Conservation (phyloP, 2,113 vertebrate species). For the Cranoglanis bouderius region DNA sequence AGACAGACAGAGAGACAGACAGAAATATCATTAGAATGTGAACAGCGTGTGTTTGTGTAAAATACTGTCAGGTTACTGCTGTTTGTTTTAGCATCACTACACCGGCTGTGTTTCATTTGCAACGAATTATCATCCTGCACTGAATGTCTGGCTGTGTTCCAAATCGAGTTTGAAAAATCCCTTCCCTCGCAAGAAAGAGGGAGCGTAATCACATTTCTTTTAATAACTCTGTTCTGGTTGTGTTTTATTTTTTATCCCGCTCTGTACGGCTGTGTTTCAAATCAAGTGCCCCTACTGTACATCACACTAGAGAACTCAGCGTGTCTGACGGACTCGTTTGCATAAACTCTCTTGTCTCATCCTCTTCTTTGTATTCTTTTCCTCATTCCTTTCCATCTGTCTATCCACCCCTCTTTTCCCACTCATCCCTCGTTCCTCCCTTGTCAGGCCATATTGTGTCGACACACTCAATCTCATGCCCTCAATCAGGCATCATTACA, state of each 20-base stretch:
- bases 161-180: not conserved
- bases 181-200: not conserved
- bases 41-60: not conserved
- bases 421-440: not conserved
- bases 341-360: not conserved
- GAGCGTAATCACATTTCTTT: not conserved
- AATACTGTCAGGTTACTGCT: not conserved
- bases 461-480: constrained; percentile 91
- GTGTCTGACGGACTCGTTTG: not conserved
- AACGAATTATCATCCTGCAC: not conserved
- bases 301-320: not conserved
- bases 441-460: constrained; percentile 96
- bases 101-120: not conserved
- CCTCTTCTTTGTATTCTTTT: constrained; percentile 3
- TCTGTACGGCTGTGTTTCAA: not conserved
- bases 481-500: constrained; percentile 99
- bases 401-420: constrained; percentile 69
- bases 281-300: not conserved
- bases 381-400: constrained; percentile 60
- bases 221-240: not conserved
- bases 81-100: not conserved
- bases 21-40: not conserved
- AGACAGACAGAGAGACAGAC: not conserved
- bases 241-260: not conserved
- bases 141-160: not conserved